These are phyloP conservation scores for Phaonia tiefii DNA, from an alignment of 2,888 invertebrate genomes.

Conservation along the genomic window DNA sequence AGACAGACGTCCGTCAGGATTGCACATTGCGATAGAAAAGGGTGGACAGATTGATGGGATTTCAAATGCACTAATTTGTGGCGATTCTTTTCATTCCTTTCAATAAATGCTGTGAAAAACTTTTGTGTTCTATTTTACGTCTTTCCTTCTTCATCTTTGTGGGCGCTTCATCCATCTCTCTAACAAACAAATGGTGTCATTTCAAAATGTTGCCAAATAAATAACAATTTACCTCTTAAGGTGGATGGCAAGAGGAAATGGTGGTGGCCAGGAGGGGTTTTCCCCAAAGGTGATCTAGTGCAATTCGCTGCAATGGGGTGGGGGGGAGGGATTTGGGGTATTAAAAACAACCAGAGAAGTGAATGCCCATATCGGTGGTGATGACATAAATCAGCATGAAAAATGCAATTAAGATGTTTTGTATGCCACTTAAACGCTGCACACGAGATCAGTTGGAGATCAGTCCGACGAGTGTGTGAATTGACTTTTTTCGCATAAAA, in stretches of 20 bases:
- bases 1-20: not conserved
- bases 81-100: conserved; percentile 56
- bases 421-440: conserved; percentile 54
- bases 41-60: too few species aligned
- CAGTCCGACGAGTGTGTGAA: conserved; percentile 16
- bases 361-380: conserved; percentile 60
- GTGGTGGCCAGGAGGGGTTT: conserved; percentile 16
- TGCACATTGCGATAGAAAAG: too few species aligned
- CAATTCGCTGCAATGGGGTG: conserved; percentile 59
- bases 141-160: conserved; percentile 20
- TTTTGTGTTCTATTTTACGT: not conserved
- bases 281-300: conserved; percentile 39
- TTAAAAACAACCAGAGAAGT: not conserved
- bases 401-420: conserved; percentile 67
- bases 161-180: conserved; percentile 14
- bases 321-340: too few species aligned
- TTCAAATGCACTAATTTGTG: conserved; percentile 50
- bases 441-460: conserved; percentile 49
- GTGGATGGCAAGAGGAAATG: not conserved
- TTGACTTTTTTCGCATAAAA: conserved; percentile 56
- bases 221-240: conserved; percentile 25
- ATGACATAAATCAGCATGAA: conserved; percentile 69
- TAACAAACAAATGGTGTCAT: conserved; percentile 61
- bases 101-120: conserved; percentile 44
- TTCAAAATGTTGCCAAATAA: conserved; percentile 58